Percentiles rank a stretch among this genome's conserved stretches.
Conservation (phyloP, 2,113 vertebrate genomes). For the Cottus gobio region DNA sequence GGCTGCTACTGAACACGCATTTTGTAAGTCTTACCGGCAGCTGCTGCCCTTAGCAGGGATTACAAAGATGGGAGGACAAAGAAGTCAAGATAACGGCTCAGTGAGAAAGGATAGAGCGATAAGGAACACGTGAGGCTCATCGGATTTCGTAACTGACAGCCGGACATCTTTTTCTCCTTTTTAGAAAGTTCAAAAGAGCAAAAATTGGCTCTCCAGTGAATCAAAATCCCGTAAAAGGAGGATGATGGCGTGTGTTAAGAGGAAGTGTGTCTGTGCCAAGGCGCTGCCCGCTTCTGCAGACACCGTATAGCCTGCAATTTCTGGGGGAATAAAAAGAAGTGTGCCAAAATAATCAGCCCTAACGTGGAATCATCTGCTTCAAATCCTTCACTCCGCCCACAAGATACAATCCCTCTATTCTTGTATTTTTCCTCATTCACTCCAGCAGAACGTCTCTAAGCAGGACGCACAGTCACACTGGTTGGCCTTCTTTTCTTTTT, state of each 20-base stretch:
- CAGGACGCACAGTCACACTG: slow-evolving; percentile 53
- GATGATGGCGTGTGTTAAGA: slow-evolving; percentile 3
- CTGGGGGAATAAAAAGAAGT: neutral
- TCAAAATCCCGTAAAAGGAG: slow-evolving; percentile 14
- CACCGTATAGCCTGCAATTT: slow-evolving; percentile 37
- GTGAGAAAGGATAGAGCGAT: slow-evolving; percentile 9
- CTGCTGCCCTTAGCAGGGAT: slow-evolving; percentile 14
- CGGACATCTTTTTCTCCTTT: neutral
- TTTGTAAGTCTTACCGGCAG: slow-evolving; percentile 15
- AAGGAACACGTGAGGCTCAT: slow-evolving; percentile 21
- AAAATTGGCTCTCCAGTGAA: neutral
- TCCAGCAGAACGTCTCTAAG: slow-evolving; percentile 47
- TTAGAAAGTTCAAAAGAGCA: neutral
- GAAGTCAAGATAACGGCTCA: slow-evolving; percentile 9
- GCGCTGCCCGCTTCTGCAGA: slow-evolving; percentile 7
- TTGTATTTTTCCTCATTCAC: slow-evolving; percentile 67
- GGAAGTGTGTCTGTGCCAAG: slow-evolving; percentile 22
- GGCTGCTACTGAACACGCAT: slow-evolving; percentile 26
- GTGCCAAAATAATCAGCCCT: slow-evolving; percentile 44
- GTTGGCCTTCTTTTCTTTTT: slow-evolving; percentile 21
- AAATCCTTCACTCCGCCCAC: slow-evolving; percentile 68
- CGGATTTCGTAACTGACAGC: neutral
- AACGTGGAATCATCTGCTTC: slow-evolving; percentile 46
- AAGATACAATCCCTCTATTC: slow-evolving; percentile 68
- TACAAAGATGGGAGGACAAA: slow-evolving; percentile 11